phyloP scores from a whole-genome alignment of 2,113 vertebrate genomes.

The Rhea pennata region DNA sequence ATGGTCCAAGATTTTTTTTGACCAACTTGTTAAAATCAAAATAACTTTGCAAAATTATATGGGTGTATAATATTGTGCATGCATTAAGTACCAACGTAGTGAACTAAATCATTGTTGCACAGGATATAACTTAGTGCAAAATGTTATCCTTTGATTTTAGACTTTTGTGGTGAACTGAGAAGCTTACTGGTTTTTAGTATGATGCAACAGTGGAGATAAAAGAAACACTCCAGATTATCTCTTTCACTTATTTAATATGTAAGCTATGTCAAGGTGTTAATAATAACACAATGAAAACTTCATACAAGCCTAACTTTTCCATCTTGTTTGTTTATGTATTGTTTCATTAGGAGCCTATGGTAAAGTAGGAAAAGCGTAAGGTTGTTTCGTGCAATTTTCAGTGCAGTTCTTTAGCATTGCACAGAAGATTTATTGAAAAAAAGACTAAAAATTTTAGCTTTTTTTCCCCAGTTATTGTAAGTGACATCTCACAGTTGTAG shows the following conservation, averaged over 20 bases:
- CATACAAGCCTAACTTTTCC: not conserved
- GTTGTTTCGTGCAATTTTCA: not conserved
- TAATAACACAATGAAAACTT: slow-evolving; percentile 6
- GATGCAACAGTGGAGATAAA: not conserved
- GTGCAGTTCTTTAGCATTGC: not conserved
- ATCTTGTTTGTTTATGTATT: not conserved
- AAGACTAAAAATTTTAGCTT: not conserved
- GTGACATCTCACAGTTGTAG: not conserved
- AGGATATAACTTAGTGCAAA: not conserved
- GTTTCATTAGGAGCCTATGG: not conserved
- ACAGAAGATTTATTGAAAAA: not conserved
- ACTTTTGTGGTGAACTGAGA: not conserved
- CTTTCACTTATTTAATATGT: not conserved
- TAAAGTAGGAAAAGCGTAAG: not conserved
- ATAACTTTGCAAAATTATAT: not conserved
- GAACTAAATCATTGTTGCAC: not conserved
- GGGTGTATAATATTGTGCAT: not conserved
- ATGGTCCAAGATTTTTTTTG: not conserved
- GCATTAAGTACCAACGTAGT: not conserved
- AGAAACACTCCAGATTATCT: not conserved
- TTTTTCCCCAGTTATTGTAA: not conserved
- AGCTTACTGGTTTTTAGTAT: not conserved
- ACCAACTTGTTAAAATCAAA: not conserved
- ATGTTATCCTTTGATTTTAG: not conserved
- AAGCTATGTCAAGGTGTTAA: slow-evolving; percentile 5